Evolutionary conservation across 92 coral and sea anemone genomes (phyloP).

Genomic region (Porites rus): DNA sequence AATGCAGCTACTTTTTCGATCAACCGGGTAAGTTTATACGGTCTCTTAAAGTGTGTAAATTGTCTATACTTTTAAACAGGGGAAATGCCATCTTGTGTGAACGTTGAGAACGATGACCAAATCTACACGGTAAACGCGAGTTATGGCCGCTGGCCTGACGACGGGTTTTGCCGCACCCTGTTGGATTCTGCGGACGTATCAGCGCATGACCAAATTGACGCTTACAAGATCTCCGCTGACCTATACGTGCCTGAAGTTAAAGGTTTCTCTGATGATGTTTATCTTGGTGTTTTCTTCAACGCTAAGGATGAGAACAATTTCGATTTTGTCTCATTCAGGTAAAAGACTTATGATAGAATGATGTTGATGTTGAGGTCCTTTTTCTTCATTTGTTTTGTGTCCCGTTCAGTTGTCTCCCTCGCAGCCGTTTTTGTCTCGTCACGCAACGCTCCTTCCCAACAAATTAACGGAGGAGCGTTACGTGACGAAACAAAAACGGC

Average conservation of each 20-base stretch:
- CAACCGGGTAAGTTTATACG: no score
- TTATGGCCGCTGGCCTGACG: slow-evolving; percentile 44
- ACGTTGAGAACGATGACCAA: neutral
- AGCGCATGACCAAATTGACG: slow-evolving; percentile 10
- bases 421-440: no score
- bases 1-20: no score
- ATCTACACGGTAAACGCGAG: slow-evolving; percentile 47
- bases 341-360: neutral
- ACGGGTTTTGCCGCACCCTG: slow-evolving; percentile 48
- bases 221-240: slow-evolving; percentile 28
- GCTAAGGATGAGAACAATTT: slow-evolving; percentile 52
- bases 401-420: no score
- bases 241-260: slow-evolving; percentile 8
- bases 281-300: slow-evolving; percentile 70
- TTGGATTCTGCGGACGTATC: slow-evolving; percentile 9
- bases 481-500: no score
- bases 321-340: slow-evolving; percentile 78
- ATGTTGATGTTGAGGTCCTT: no score
- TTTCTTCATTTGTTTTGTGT: no score
- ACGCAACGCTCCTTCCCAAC: no score
- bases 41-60: neutral
- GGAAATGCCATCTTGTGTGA: slow-evolving; percentile 19
- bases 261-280: neutral
- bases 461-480: no score
- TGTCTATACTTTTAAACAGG: neutral